Evolutionary conservation across 2,797 vertebrate genomes (phyloP), one percentile per base, ranked within the genome.

Genomic region (Poeciliopsis gracilis): DNA sequence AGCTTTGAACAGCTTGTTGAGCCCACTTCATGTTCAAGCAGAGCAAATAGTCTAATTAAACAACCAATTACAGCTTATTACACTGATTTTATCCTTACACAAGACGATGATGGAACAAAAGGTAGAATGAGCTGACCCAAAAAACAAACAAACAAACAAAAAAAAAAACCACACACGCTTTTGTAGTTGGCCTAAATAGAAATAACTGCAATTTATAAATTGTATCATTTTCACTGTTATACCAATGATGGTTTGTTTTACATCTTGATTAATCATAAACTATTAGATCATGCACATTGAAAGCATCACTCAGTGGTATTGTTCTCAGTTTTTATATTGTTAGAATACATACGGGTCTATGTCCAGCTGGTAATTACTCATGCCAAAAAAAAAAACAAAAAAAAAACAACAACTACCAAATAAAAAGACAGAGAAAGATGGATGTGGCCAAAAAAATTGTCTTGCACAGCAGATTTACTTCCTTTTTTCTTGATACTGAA

Each of bases 351-450:
- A 15, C 2, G 15, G 43, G 43, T 36, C 16, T 15, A 15, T 15
- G 4, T 41, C 4, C 2, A 12, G 63, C 18, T 67, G 20, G 23
- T 43, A 25, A 46, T 46, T 46, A 4, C 49, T 25, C 20, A 67
- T 38, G 36, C 36, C 36, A 38, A 38, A 38, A 38, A 38, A 36
- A 36, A 36, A 1, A 67, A 23, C 2, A n/a, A 43, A 4, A 33
- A 33, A 33, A 36, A 1, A 12, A 67, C n/a, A 67, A 23, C 30
- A n/a, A 43, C 10, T 13, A 45, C 4, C 4, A n/a, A n/a, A 55
- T 7, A n/a, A 16, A 23, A 36, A 53, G 91, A 92, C 88, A 88
- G 86, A 93, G 88, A 92, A 87, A 90, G 80, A 90, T 79, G 89
- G 86, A 86, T 2, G 78, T 89, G 86, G 82, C 86, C 78, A 76